phyloP scores from a whole-genome alignment of 2,888 invertebrate species.

The Lasioglossum zephyrum region DNA sequence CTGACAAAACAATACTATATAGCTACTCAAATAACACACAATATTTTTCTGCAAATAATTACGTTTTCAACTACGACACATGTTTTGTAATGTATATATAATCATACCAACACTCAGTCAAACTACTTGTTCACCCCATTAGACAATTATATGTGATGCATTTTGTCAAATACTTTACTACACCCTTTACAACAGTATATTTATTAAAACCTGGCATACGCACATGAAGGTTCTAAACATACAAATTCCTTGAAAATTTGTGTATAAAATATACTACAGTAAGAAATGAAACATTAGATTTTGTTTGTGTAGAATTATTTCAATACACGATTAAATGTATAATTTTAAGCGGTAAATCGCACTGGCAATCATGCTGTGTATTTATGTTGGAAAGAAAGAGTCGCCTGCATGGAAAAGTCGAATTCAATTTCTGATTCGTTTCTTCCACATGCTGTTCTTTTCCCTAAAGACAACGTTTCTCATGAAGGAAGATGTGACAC shows the following conservation, averaged over 20 bases:
- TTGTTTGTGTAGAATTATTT: not conserved
- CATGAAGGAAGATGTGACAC: not conserved
- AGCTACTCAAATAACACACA: not conserved
- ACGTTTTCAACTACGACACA: not conserved
- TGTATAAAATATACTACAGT: not conserved
- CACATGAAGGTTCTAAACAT: not conserved
- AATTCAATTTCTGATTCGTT: not conserved
- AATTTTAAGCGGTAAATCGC: not conserved
- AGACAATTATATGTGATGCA: not conserved
- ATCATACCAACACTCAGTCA: not conserved
- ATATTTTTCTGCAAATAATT: not conserved
- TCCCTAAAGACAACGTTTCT: not conserved
- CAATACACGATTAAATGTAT: not conserved
- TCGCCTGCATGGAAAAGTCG: not conserved
- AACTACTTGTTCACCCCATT: not conserved
- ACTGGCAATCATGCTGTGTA: not conserved
- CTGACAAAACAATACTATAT: not conserved
- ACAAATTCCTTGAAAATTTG: not conserved
- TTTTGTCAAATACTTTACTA: not conserved
- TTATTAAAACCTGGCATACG: not conserved
- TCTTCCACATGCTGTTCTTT: not conserved
- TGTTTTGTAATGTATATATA: not conserved
- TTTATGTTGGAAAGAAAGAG: not conserved
- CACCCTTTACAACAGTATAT: not conserved
- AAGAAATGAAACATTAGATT: not conserved